Evolutionary conservation across 2,113 vertebrate species (phyloP).

Genomic region (Oophaga pumilio): DNA sequence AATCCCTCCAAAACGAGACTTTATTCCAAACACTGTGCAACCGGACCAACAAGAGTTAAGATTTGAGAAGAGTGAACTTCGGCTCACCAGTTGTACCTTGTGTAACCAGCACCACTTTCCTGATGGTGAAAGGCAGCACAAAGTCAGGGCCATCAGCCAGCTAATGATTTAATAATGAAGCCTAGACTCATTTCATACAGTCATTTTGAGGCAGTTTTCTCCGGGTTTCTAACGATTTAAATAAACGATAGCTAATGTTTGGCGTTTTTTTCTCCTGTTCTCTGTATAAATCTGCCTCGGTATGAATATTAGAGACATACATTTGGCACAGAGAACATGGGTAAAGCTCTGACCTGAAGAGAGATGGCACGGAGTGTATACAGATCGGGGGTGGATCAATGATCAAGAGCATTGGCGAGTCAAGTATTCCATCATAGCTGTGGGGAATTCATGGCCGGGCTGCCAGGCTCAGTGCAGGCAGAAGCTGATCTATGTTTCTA

Average conservation of each 20-base stretch:
- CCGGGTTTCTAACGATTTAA: neutral
- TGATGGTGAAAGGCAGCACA: neutral
- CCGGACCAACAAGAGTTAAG: neutral
- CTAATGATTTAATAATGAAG: slow-evolving; percentile 47
- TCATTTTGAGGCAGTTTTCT: neutral
- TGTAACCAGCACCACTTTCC: neutral
- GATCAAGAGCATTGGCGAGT: slow-evolving; percentile 39
- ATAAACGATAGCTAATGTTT: neutral
- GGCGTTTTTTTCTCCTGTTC: neutral
- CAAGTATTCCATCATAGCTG: slow-evolving; percentile 25
- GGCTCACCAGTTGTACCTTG: neutral
- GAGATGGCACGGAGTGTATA: slow-evolving; percentile 17
- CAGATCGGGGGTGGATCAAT: slow-evolving; percentile 35
- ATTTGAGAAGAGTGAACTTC: slow-evolving; percentile 2
- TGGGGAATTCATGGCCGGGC: slow-evolving; percentile 46
- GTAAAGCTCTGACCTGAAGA: slow-evolving; percentile 2
- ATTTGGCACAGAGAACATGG: neutral
- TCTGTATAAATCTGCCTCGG: neutral
- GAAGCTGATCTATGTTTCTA: slow-evolving; percentile 67
- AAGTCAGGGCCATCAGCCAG: slow-evolving; percentile 10
- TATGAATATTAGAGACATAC: slow-evolving; percentile 6
- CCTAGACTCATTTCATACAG: neutral
- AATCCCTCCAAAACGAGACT: too few species aligned
- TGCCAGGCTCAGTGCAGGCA: slow-evolving; percentile 35
- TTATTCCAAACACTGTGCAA: too few species aligned